Evolutionary conservation across 2,888 invertebrate species (phyloP), one percentile per base, ranked within the genome.

Genomic region (Dasypogon diadema): DNA sequence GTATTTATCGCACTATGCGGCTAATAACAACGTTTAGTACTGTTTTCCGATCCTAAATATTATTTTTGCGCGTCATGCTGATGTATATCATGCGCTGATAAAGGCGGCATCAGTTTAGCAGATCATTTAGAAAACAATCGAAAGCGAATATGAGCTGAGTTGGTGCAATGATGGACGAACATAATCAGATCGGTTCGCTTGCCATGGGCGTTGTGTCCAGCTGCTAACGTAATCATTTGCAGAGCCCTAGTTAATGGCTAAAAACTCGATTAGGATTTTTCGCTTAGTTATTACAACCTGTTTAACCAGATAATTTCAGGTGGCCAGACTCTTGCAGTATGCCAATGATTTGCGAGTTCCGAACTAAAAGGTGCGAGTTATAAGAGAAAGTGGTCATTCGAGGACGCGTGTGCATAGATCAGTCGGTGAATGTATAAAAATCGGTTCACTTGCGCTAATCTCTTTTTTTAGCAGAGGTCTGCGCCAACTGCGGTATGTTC

Each of bases 211-310:
- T 24, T 54, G 14, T 48, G 48, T 51, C 54, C 21, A 22, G 16
- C 54, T 70, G 70, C 14, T 54, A 30, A 70, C 54, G 70, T 54
- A 68, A 68, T 16, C 46, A 14, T 6, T 24, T 24, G 56, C 10
- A 10, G 54, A 70, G 54, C 70, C 51, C 54, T 70, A 70, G 70
- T 70, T 70, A 70, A 16, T 12, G 37, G 48, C 70, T 21, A 3
- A 16, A 70, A 70, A 70, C 70, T 70, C 54, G 70, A 70, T 70
- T 70, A 70, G 70, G 70, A 70, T 34, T 70, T 70, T 54, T 16
- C 26, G 51, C 34, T 70, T 70, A 70, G 54, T 70, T 70, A 70
- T 18, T 30, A 14, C 54, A 34, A 70, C 70, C 54, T 54, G 54
- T 51, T 22, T 8, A 6, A 12, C 24, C 24, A 42, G 65, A 34